Conservation (phyloP, 2,888 invertebrate species). For the Stegana nigrithorax region DNA sequence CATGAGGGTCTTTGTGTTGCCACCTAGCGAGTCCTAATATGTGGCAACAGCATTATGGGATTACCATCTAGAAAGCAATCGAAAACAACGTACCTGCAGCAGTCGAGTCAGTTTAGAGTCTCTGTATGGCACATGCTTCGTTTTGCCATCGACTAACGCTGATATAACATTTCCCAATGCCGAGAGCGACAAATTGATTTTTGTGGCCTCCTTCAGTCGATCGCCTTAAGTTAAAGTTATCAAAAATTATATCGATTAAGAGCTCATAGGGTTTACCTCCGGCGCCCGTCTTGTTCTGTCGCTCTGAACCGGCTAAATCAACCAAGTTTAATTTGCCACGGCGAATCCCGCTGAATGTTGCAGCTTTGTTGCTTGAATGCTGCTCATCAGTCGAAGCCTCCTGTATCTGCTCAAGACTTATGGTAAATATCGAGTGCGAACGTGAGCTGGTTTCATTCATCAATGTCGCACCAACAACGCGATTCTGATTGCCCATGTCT, state of each 20-base stretch:
- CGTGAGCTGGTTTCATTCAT: constrained; percentile 91
- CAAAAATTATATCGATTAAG: too few relatives aligned
- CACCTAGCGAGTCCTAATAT: constrained; percentile 80
- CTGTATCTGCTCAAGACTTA: constrained; percentile 84
- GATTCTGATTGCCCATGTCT: constrained; percentile 81
- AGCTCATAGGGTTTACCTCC: too few relatives aligned
- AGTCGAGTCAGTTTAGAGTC: constrained; percentile 88
- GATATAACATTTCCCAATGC: constrained; percentile 90
- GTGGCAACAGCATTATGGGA: not conserved
- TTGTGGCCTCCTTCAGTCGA: constrained; percentile 88
- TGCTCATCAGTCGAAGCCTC: constrained; percentile 29
- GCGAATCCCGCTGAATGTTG: constrained; percentile 45
- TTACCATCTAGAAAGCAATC: not conserved
- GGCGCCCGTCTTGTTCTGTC: constrained; percentile 87
- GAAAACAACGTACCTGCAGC: constrained; percentile 71
- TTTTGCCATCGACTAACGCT: constrained; percentile 84
- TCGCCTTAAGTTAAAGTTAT: too few relatives aligned
- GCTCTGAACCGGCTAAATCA: constrained; percentile 89
- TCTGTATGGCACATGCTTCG: constrained; percentile 83
- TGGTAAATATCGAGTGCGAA: constrained; percentile 89
- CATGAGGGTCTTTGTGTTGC: constrained; percentile 91
- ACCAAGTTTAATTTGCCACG: constrained; percentile 82
- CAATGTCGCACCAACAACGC: constrained; percentile 85
- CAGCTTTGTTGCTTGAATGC: not conserved
- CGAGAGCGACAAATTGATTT: constrained; percentile 88